A percentile compares a stretch with the other conserved stretches of the same genome.
Evolutionary conservation across 1,140 invertebrate genomes (phyloP).

Genomic region (Chelonus insularis): DNA sequence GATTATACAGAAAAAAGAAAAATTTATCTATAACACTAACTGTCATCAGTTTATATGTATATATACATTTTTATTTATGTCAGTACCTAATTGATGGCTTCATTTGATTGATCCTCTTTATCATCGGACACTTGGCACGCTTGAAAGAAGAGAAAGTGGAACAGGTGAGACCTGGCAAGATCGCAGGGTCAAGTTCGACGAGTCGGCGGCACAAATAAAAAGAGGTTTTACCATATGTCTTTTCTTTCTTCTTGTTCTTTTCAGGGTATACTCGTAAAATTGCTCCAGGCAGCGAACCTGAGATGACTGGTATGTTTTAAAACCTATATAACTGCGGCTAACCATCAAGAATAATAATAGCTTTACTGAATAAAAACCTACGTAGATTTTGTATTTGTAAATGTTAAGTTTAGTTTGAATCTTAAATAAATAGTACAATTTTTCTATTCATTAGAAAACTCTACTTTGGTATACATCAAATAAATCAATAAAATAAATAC

Average conservation of each 20-base stretch:
- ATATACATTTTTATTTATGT: too few species aligned
- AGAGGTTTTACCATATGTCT: slow-evolving; percentile 5
- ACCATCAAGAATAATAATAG: slow-evolving; percentile 13
- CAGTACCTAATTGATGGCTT: too few species aligned
- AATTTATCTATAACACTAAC: too few species aligned
- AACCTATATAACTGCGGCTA: slow-evolving; percentile 11
- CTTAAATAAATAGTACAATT: too few species aligned
- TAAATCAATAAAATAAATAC: too few species aligned
- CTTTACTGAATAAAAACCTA: too few species aligned
- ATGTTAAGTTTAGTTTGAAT: too few species aligned
- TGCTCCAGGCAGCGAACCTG: slow-evolving; percentile 22
- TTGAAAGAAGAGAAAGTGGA: background rate
- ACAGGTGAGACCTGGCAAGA: slow-evolving; percentile 12
- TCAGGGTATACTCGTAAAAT: slow-evolving; percentile 22
- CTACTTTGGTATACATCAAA: too few species aligned
- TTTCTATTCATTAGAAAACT: too few species aligned
- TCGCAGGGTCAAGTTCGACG: slow-evolving; percentile 19
- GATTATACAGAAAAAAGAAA: too few species aligned
- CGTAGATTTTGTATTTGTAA: too few species aligned
- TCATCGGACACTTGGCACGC: background rate
- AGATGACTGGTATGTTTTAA: slow-evolving; percentile 15
- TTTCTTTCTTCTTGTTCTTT: slow-evolving; percentile 21
- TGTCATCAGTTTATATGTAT: too few species aligned
- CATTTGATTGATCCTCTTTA: slow-evolving; percentile 21
- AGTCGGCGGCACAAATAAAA: background rate